A percentile compares a stretch with the other conserved stretches of the same genome.
These are phyloP conservation scores for Daboia siamensis DNA, from an alignment of 2,113 vertebrate species.

Conservation along the genomic window DNA sequence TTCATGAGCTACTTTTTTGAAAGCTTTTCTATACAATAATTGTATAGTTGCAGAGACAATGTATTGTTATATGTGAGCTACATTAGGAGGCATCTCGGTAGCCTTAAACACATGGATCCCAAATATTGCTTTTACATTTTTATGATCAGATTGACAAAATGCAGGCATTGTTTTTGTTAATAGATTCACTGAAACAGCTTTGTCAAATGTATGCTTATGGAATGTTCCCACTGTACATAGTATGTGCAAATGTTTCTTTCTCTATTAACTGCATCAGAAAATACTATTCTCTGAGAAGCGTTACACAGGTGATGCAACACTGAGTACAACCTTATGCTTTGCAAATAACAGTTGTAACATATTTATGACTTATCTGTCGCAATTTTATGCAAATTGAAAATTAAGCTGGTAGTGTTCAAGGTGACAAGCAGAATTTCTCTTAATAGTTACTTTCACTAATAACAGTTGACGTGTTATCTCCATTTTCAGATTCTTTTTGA, in stretches of 20 bases:
- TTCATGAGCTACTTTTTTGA: background rate
- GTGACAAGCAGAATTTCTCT: background rate
- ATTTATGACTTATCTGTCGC: background rate
- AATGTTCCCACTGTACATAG: background rate
- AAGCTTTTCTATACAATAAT: background rate
- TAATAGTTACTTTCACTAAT: background rate
- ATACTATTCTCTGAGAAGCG: background rate
- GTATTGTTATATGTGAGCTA: background rate
- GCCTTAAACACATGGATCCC: background rate
- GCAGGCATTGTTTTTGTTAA: background rate
- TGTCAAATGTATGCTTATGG: background rate
- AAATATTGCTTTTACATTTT: background rate
- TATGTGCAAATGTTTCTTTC: background rate
- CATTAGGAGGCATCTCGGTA: background rate
- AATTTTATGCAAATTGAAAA: background rate
- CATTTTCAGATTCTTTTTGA: background rate
- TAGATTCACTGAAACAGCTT: background rate
- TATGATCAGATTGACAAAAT: background rate
- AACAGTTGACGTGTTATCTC: background rate
- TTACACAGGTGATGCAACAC: background rate
- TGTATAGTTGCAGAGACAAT: background rate
- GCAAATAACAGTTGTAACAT: background rate
- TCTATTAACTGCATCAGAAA: background rate
- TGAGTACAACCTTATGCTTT: background rate
- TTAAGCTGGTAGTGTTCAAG: background rate